Conservation (phyloP, 1,140 invertebrate genomes). For the Lepidostoma basale region DNA sequence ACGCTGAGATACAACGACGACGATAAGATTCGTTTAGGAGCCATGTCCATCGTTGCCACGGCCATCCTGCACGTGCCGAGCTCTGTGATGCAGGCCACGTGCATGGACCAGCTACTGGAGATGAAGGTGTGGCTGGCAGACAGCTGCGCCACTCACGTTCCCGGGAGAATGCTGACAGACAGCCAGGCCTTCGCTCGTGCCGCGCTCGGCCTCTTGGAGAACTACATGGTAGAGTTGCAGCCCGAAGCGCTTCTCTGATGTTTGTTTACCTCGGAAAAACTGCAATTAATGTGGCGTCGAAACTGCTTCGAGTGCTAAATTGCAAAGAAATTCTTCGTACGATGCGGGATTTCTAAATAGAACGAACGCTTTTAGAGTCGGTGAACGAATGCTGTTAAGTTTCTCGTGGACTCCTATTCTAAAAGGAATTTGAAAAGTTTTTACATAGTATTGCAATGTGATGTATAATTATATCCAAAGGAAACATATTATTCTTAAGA, state of each 20-base stretch:
- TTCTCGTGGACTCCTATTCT: too few species aligned
- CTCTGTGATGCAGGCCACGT: slow-evolving; percentile 62
- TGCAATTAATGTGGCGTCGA: slow-evolving; percentile 39
- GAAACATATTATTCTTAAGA: too few species aligned
- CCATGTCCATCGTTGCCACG: slow-evolving; percentile 69
- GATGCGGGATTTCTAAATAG: too few species aligned
- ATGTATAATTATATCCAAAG: too few species aligned
- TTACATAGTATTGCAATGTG: too few species aligned
- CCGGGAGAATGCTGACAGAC: slow-evolving; percentile 1
- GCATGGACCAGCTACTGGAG: slow-evolving; percentile 68
- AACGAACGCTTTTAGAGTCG: too few species aligned
- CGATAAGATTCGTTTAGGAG: slow-evolving; percentile 67
- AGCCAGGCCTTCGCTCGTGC: slow-evolving; percentile 19
- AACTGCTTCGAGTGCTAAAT: not conserved
- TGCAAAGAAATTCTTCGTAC: too few species aligned
- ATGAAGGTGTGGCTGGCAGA: slow-evolving; percentile 71
- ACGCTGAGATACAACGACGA: slow-evolving; percentile 71
- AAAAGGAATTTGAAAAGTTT: too few species aligned
- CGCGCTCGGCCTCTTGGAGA: slow-evolving; percentile 60
- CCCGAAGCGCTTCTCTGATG: slow-evolving; percentile 6
- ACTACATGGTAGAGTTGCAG: slow-evolving; percentile 27
- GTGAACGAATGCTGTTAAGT: too few species aligned
- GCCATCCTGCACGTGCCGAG: slow-evolving; percentile 67
- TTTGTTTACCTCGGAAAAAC: slow-evolving; percentile 50
- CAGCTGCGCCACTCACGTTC: slow-evolving; percentile 49